phyloP scores from a whole-genome alignment of 2,113 vertebrate genomes.

The Thunnus thynnus region DNA sequence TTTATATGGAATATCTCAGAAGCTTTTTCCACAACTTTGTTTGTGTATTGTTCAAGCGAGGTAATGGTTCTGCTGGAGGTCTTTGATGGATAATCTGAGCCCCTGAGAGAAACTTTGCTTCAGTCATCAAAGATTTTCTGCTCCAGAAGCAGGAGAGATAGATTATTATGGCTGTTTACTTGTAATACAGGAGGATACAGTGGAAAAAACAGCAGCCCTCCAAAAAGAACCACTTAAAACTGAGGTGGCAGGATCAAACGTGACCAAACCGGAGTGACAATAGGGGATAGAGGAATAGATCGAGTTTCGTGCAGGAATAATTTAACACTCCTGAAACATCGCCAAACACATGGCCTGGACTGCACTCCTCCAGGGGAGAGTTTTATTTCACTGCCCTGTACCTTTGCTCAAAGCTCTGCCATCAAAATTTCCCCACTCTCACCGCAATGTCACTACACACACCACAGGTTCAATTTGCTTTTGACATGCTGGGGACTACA shows the following conservation, averaged over 20 bases:
- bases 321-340: slow-evolving; percentile 81
- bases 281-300: slow-evolving; percentile 37
- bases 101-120: slow-evolving; percentile 39
- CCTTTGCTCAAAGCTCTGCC: slow-evolving; percentile 39
- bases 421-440: slow-evolving; percentile 48
- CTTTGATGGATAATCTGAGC: slow-evolving; percentile 72
- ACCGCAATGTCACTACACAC: slow-evolving; percentile 9
- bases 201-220: slow-evolving; percentile 40
- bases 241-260: slow-evolving; percentile 58
- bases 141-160: slow-evolving; percentile 28
- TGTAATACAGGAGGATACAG: slow-evolving; percentile 39
- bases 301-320: slow-evolving; percentile 76
- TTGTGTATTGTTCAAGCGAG: slow-evolving; percentile 45
- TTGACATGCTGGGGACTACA: slow-evolving; percentile 45
- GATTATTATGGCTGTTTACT: slow-evolving; percentile 53
- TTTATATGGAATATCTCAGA: slow-evolving; percentile 49
- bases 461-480: slow-evolving; percentile 26
- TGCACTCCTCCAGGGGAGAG: slow-evolving; percentile 47
- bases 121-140: slow-evolving; percentile 64
- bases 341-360: slow-evolving; percentile 68
- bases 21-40: slow-evolving; percentile 33
- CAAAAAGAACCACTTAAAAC: slow-evolving; percentile 65
- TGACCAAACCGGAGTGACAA: slow-evolving; percentile 10
- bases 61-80: slow-evolving; percentile 50
- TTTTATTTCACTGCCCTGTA: slow-evolving; percentile 71